These are phyloP conservation scores for Tursiops truncatus DNA, from an alignment of 2,113 vertebrate genomes.

Conservation along the genomic window DNA sequence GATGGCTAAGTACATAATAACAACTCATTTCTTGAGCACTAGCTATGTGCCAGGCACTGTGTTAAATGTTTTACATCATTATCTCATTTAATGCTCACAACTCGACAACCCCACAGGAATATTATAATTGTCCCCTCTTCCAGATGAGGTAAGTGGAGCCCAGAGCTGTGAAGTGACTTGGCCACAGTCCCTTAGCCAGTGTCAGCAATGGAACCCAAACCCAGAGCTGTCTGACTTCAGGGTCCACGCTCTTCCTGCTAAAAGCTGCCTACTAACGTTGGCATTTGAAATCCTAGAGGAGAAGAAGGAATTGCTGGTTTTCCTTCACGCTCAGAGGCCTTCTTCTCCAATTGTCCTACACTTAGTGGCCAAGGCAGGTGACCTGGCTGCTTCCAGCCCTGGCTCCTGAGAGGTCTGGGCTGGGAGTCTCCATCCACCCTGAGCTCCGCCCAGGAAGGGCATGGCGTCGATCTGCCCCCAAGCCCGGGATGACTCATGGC, in stretches of 20 bases:
- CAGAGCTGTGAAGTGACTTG: not conserved
- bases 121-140: not conserved
- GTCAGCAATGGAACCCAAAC: not conserved
- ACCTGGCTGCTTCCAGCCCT: not conserved
- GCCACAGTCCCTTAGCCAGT: not conserved
- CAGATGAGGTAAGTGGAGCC: not conserved
- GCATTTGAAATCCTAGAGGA: not conserved
- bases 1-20: not conserved
- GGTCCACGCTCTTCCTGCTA: rapidly evolving
- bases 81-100: not conserved
- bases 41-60: not conserved
- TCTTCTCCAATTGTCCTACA: not conserved
- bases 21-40: not conserved
- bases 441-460: not conserved
- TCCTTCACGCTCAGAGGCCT: not conserved
- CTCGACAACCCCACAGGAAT: not conserved
- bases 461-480: not conserved
- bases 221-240: not conserved
- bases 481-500: not conserved
- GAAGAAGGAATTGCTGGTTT: not conserved
- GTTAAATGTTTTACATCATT: not conserved
- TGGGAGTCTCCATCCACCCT: not conserved
- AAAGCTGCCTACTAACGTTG: too few species aligned
- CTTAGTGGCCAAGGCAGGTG: not conserved
- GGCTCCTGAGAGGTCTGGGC: not conserved